A percentile compares a stretch with the other conserved stretches of the same genome.
phyloP scores from a whole-genome alignment of 2,113 vertebrate species.

The Okapia johnstoni region DNA sequence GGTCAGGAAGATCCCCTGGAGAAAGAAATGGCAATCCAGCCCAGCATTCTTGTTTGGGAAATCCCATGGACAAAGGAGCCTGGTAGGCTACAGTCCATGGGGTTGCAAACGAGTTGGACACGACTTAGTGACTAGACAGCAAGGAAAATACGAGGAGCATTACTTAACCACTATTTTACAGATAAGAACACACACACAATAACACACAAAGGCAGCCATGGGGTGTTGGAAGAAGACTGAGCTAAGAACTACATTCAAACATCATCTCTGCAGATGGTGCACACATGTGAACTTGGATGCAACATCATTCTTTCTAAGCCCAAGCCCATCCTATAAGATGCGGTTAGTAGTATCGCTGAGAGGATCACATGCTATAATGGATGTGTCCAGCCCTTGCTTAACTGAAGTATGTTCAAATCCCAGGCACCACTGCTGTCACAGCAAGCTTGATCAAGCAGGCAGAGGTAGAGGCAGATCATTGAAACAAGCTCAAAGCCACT shows the following conservation, averaged over 20 bases:
- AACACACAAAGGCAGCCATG: not conserved
- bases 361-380: accelerated
- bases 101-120: not conserved
- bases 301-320: not conserved
- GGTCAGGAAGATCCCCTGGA: not conserved
- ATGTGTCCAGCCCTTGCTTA: not conserved
- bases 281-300: accelerated
- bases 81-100: not conserved
- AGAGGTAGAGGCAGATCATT: accelerated
- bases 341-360: accelerated
- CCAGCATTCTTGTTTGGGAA: not conserved
- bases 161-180: not conserved
- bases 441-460: not conserved
- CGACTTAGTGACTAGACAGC: not conserved
- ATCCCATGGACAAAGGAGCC: not conserved
- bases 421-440: not conserved
- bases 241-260: not conserved
- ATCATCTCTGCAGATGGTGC: not conserved
- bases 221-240: not conserved
- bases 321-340: not conserved
- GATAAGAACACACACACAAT: not conserved
- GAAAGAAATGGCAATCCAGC: not conserved
- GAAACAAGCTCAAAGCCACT: not conserved
- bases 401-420: not conserved
- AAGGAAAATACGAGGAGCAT: not conserved